Evolutionary conservation across 1,140 invertebrate species (phyloP), one percentile per base, ranked within the genome.

Genomic region (Laodelphax striatellus): DNA sequence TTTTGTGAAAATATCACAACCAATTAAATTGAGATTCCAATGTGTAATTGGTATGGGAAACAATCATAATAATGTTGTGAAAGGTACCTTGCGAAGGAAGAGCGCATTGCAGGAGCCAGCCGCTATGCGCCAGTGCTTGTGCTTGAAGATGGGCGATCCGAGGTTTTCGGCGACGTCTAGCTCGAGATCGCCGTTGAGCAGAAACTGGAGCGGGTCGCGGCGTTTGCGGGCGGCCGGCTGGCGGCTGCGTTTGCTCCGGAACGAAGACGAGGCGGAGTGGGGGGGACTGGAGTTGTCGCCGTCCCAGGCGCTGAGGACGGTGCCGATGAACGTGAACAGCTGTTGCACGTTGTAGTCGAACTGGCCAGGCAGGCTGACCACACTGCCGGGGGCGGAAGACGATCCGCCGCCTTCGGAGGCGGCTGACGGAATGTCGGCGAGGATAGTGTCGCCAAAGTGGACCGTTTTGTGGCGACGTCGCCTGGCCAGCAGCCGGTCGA

Each of bases 51-150:
- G n/a, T n/a, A n/a, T n/a, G n/a, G n/a, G n/a, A n/a, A n/a, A n/a
- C n/a, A n/a, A n/a, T n/a, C n/a, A n/a, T n/a, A n/a, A n/a, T n/a
- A n/a, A n/a, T n/a, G n/a, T n/a, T n/a, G n/a, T n/a, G n/a, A n/a
- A n/a, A n/a, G n/a, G n/a, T 77, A 88, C 86, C 84, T 88, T 87
- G 71, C 81, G 77, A 55, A 87, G 76, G 72, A 87, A 87, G 54
- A 81, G 72, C 71, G 85, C 84, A 69, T 87, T 87, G 73, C 86
- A 88, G 57, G 82, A 79, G 69, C 84, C 82, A 42, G 83, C 78
- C 34, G 83, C 82, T 58, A 82, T 81, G 67, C 85, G 82, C 82
- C 84, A 86, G 69, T 88, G 85, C 63, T 81, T 78, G 72, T 88
- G 86, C 58, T 64, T 66, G 54, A 65, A 69, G 43, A 61, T 55